These are phyloP conservation scores for Nemotelus pantherinus DNA, from an alignment of 2,888 invertebrate species.

Conservation along the genomic window DNA sequence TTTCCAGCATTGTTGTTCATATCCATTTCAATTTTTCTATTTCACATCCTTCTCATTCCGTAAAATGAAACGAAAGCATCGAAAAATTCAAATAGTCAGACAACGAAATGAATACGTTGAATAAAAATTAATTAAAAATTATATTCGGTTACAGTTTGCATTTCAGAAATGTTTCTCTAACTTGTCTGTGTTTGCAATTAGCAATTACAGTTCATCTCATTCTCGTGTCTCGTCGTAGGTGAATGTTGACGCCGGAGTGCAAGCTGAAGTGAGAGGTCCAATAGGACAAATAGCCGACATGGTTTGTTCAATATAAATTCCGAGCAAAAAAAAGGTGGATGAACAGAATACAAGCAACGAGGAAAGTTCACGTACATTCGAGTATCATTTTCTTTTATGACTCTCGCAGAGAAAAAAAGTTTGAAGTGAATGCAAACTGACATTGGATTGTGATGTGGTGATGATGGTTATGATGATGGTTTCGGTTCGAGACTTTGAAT, in stretches of 20 bases:
- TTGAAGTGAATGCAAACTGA: background rate
- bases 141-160: constrained; percentile 15
- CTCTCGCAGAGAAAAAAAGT: background rate
- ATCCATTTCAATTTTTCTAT: background rate
- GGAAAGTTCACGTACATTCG: background rate
- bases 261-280: background rate
- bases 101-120: background rate
- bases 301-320: background rate
- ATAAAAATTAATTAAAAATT: constrained; percentile 22
- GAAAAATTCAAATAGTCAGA: background rate
- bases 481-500: no score
- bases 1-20: background rate
- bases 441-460: background rate
- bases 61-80: background rate
- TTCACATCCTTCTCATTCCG: background rate
- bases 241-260: background rate
- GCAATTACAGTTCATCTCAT: background rate
- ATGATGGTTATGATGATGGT: background rate
- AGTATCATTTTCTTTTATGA: constrained; percentile 13
- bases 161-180: background rate
- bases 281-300: background rate
- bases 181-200: background rate
- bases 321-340: background rate
- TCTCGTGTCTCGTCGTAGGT: no score
- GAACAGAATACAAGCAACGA: background rate